These are phyloP conservation scores for Polypedilum vanderplanki DNA, from an alignment of 1,140 invertebrate species.

Conservation along the genomic window DNA sequence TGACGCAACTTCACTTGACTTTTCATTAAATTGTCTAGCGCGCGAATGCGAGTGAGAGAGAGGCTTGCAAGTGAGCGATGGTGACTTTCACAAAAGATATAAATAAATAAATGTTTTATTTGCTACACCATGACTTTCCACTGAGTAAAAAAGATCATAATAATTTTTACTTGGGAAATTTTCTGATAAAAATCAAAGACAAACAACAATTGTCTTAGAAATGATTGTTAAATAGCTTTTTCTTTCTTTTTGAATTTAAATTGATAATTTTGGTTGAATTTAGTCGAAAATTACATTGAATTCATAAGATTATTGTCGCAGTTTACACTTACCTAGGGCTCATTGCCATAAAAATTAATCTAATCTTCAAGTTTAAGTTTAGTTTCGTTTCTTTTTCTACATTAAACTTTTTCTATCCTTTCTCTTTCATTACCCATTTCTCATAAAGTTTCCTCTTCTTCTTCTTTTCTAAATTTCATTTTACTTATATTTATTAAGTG, in stretches of 20 bases:
- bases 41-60: not conserved
- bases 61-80: not conserved
- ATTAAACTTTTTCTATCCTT: not conserved
- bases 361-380: not conserved
- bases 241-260: not conserved
- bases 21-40: too few relatives aligned
- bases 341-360: conserved; percentile 7
- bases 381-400: not conserved
- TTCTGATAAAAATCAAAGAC: not conserved
- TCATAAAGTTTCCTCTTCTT: not conserved
- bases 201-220: not conserved
- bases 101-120: conserved; percentile 4
- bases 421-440: not conserved
- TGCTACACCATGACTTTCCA: not conserved
- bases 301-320: conserved; percentile 6
- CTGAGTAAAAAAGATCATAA: not conserved
- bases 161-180: conserved; percentile 19
- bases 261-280: not conserved
- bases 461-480: not conserved
- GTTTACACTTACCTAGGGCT: not conserved
- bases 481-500: not conserved
- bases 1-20: too few relatives aligned
- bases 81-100: not conserved
- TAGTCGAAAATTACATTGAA: not conserved
- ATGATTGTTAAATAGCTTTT: conserved; percentile 11